Percentiles rank a stretch among this genome's conserved stretches.
Conservation (phyloP, 2,113 vertebrate species). For the Nycticryphes semicollaris region DNA sequence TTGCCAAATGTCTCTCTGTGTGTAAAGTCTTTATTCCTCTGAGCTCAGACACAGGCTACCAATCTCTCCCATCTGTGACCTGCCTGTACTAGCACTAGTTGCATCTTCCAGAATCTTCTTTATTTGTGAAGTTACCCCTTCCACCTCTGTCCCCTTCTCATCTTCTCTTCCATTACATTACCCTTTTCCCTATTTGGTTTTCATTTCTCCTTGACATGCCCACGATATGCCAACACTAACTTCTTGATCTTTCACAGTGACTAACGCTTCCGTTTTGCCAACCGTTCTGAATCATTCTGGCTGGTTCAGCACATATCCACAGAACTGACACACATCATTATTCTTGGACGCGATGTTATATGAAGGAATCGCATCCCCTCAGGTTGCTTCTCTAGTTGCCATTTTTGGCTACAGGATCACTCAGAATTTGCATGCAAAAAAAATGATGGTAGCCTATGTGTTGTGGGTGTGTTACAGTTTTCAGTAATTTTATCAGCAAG, state of each 20-base stretch:
- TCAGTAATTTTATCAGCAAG: background rate
- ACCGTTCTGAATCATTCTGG: background rate
- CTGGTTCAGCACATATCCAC: background rate
- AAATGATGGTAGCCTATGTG: background rate
- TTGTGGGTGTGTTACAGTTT: background rate
- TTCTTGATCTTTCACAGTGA: background rate
- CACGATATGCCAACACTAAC: background rate
- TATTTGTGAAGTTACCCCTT: background rate
- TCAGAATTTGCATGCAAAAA: background rate
- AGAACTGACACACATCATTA: background rate
- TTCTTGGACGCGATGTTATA: background rate
- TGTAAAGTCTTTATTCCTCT: no score
- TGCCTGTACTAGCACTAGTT: background rate
- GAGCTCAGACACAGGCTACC: background rate
- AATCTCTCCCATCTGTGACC: background rate
- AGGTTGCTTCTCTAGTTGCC: background rate
- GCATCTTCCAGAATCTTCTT: background rate
- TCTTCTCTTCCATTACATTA: background rate
- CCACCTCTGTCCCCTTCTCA: background rate
- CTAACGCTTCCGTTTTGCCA: background rate
- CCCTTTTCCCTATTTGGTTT: background rate
- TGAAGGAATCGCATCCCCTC: background rate
- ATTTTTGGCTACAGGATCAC: background rate
- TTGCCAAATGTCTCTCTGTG: no score
- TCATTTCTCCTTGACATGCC: background rate